Conservation (phyloP, 2,113 vertebrate species). For the Lepus europaeus region DNA sequence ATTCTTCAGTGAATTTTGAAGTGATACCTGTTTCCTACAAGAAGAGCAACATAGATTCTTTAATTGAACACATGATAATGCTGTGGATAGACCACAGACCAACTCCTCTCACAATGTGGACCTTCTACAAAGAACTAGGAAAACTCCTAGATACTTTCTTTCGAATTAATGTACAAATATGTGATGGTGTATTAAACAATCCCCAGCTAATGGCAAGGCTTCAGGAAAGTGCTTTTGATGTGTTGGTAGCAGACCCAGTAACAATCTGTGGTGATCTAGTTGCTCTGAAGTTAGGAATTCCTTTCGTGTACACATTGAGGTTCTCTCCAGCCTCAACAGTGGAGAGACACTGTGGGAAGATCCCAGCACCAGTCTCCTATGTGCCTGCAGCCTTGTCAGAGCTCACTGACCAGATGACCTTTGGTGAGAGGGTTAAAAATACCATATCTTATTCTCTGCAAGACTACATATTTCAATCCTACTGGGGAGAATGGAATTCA, state of each 20-base stretch:
- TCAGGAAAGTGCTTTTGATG: slow-evolving; percentile 78
- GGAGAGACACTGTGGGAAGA: slow-evolving; percentile 88
- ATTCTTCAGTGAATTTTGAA: slow-evolving; percentile 78
- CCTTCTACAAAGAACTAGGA: slow-evolving; percentile 84
- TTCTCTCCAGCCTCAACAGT: slow-evolving; percentile 87
- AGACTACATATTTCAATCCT: slow-evolving; percentile 86
- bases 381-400: slow-evolving; percentile 85
- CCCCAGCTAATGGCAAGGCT: slow-evolving; percentile 85
- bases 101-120: slow-evolving; percentile 84
- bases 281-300: slow-evolving; percentile 87
- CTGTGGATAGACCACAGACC: slow-evolving; percentile 87
- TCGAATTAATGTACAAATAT: slow-evolving; percentile 82
- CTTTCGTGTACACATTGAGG: slow-evolving; percentile 86
- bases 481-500: slow-evolving; percentile 87
- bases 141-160: slow-evolving; percentile 67
- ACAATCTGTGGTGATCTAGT: slow-evolving; percentile 87
- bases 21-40: slow-evolving; percentile 81
- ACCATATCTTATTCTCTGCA: slow-evolving; percentile 85
- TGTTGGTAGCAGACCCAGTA: slow-evolving; percentile 86
- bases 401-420: slow-evolving; percentile 88
- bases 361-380: slow-evolving; percentile 87
- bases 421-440: slow-evolving; percentile 88
- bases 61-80: slow-evolving; percentile 78
- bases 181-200: slow-evolving; percentile 82
- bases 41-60: slow-evolving; percentile 42